A percentile compares a stretch with the other conserved stretches of the same genome.
Evolutionary conservation across 2,888 invertebrate genomes (phyloP).

Genomic region (Oscheius sp.): DNA sequence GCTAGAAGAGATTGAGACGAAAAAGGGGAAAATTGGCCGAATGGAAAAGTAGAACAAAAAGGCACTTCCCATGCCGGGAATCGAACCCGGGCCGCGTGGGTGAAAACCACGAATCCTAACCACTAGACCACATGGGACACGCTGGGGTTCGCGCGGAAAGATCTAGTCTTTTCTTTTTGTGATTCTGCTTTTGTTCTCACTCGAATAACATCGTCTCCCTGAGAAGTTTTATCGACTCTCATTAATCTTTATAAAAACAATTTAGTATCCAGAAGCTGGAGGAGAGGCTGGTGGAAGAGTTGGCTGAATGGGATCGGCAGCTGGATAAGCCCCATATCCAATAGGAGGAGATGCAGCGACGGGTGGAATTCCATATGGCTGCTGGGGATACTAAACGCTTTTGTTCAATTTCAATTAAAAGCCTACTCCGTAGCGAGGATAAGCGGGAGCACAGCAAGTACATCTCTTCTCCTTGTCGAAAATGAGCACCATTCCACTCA

Average conservation of each 20-base stretch:
- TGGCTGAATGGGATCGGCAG: background rate
- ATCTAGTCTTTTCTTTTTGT: too few relatives aligned
- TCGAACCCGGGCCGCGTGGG: constrained; percentile 71
- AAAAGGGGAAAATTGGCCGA: too few relatives aligned
- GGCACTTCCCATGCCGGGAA: constrained; percentile 66
- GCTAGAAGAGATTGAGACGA: too few relatives aligned
- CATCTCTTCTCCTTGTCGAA: background rate
- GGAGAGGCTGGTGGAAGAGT: background rate
- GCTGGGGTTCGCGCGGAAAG: too few relatives aligned
- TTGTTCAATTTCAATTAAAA: background rate
- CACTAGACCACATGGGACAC: constrained; percentile 70
- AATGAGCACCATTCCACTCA: background rate
- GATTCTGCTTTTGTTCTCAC: background rate
- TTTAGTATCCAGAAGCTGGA: constrained; percentile 1
- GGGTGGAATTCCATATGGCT: too few relatives aligned
- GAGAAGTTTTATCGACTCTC: background rate
- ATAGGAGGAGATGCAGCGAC: background rate
- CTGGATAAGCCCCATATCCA: constrained; percentile 6
- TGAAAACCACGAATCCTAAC: constrained; percentile 71
- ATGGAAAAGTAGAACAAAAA: too few relatives aligned
- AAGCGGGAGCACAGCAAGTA: constrained; percentile 25
- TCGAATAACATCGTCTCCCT: background rate
- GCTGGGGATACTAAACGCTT: background rate
- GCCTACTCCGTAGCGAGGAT: background rate
- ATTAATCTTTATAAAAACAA: too few relatives aligned